These are phyloP conservation scores for Neria commutata DNA, from an alignment of 2,888 invertebrate genomes.

Conservation along the genomic window DNA sequence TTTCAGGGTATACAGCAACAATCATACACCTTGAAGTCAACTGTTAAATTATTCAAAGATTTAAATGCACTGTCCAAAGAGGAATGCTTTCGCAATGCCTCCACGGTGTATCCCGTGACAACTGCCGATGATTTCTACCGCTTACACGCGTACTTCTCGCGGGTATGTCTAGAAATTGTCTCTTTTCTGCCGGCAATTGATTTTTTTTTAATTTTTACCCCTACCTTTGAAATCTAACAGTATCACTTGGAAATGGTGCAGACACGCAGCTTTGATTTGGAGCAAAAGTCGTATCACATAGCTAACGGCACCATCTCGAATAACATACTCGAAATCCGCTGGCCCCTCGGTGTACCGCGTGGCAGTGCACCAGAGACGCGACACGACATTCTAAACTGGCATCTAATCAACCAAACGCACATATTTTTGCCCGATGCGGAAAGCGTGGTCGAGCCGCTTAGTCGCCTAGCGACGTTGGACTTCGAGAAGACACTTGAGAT, in stretches of 20 bases:
- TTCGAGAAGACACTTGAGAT: slow-evolving; percentile 67
- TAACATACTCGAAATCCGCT: slow-evolving; percentile 66
- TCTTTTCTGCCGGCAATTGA: background rate
- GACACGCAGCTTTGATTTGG: slow-evolving; percentile 52
- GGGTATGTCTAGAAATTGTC: slow-evolving; percentile 64
- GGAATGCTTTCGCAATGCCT: slow-evolving; percentile 65
- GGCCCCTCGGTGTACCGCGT: slow-evolving; percentile 78
- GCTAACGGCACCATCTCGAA: slow-evolving; percentile 64
- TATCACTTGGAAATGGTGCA: slow-evolving; percentile 63
- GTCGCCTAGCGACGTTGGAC: slow-evolving; percentile 72
- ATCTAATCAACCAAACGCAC: slow-evolving; percentile 83
- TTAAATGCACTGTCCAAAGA: slow-evolving; percentile 60
- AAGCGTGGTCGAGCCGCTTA: slow-evolving; percentile 70
- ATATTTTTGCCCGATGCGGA: slow-evolving; percentile 83
- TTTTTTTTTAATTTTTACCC: slow-evolving; percentile 8
- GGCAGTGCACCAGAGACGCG: slow-evolving; percentile 73
- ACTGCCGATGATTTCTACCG: slow-evolving; percentile 70
- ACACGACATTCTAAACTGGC: slow-evolving; percentile 86
- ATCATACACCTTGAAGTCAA: slow-evolving; percentile 49
- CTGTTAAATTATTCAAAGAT: slow-evolving; percentile 61
- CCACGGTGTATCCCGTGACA: slow-evolving; percentile 71
- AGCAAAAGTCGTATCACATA: slow-evolving; percentile 58
- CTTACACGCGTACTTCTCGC: slow-evolving; percentile 75
- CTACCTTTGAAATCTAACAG: slow-evolving; percentile 55
- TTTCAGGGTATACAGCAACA: slow-evolving; percentile 53